phyloP scores from a whole-genome alignment of 2,888 invertebrate species.

The Gortyna flavago region DNA sequence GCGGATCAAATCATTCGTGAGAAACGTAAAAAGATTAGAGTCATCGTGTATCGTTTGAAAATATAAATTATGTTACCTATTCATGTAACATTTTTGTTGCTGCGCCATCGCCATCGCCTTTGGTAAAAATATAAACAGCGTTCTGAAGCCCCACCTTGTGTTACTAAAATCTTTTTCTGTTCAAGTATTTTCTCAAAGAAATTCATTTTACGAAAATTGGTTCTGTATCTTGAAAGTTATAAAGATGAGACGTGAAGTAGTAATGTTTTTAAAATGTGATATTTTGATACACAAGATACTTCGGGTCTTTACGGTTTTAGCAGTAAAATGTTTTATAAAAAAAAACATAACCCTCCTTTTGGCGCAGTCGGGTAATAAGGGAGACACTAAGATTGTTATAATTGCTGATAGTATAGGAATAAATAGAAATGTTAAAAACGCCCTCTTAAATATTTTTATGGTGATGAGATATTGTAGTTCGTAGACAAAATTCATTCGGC shows the following conservation, averaged over 20 bases:
- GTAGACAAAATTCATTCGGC: neutral
- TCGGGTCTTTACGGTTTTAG: slow-evolving; percentile 12
- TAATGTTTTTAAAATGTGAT: slow-evolving; percentile 20
- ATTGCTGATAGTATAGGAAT: neutral
- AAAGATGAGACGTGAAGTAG: slow-evolving; percentile 31
- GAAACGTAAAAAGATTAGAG: too few relatives aligned
- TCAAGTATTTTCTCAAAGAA: slow-evolving; percentile 14
- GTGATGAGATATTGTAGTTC: neutral
- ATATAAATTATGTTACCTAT: neutral
- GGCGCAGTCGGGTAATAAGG: too few relatives aligned
- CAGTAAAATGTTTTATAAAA: neutral
- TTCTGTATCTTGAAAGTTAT: slow-evolving; percentile 33
- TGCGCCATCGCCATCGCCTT: neutral
- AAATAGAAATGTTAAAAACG: neutral
- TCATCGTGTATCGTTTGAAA: neutral
- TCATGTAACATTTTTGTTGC: neutral
- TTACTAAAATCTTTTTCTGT: slow-evolving; percentile 11
- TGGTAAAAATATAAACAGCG: neutral
- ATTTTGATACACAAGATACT: slow-evolving; percentile 6
- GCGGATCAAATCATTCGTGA: too few relatives aligned
- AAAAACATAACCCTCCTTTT: too few relatives aligned
- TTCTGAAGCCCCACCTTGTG: slow-evolving; percentile 6
- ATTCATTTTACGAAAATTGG: slow-evolving; percentile 49
- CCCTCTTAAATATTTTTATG: neutral
- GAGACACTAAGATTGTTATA: neutral